Evolutionary conservation across 2,113 vertebrate species (phyloP), one percentile per base, ranked within the genome.

Genomic region (Struthio camelus): DNA sequence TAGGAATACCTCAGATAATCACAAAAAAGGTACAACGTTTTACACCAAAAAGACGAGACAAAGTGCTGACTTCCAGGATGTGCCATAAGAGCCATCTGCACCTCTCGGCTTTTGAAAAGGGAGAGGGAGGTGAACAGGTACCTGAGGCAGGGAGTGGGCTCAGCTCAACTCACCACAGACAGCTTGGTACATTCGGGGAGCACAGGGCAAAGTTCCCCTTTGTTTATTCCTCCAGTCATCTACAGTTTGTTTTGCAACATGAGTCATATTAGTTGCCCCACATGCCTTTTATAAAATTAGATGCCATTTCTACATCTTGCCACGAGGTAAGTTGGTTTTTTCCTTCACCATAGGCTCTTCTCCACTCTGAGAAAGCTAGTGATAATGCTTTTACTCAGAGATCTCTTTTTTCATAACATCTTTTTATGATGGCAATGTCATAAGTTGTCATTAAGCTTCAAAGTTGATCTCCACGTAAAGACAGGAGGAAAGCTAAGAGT

Each of bases 21-120:
- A 85, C 75, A 73, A 28, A 72, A 25, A 30, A 77, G 25, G 30
- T 24, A 56, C 6, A n/a, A 59, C 42, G 14, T 44, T 94, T 73
- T 72, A 44, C 36, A 56, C 25, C 18, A 64, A 67, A 83, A 69
- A 58, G 36, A 77, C 42, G 51, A 48, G 75, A 32, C 34, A 36
- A 1, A 0, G 3, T 20, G n/a, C 70, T 65, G 66, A 51, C 9
- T 54, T 85, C 14, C 27, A 27, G 70, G 56, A 69, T 0, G 0
- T 2, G 9, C 66, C 66, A 5, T 10, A 77, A 56, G 71, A 85
- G 6, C 20, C 36, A 8, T 23, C 48, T 65, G 32, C 36, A 84
- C 25, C 50, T 66, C 51, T 6, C 27, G 40, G 71, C 46, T 96
- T 83, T 62, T 42, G 58, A 36, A 86, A 88, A 71, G 10, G 25